phyloP scores from a whole-genome alignment of 2,888 invertebrate species.

The Acanthococcus lagerstroemiae region DNA sequence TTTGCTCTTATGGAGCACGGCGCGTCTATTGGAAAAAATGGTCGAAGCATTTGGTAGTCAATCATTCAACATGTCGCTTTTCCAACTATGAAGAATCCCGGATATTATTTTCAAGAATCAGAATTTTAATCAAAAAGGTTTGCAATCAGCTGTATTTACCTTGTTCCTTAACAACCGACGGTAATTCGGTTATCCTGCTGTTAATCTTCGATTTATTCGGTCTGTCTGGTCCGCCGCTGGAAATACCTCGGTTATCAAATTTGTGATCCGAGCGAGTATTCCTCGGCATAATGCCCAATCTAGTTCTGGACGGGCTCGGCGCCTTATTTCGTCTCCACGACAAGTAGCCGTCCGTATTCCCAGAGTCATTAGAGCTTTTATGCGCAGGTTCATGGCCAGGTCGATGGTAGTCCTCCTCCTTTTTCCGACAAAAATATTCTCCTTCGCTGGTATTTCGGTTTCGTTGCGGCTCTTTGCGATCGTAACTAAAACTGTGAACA shows the following conservation, averaged over 20 bases:
- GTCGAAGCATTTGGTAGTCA: no score
- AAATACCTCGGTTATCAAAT: conserved; percentile 3
- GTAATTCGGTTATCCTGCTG: conserved; percentile 18
- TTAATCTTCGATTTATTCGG: conserved; percentile 19
- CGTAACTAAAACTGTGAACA: conserved; percentile 12
- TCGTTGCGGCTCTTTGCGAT: conserved; percentile 4
- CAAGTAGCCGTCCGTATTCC: conserved; percentile 11
- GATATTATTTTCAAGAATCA: no score
- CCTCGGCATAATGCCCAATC: conserved; percentile 16
- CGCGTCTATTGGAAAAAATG: no score
- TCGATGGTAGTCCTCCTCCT: not conserved
- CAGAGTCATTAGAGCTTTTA: not conserved
- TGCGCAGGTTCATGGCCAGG: not conserved
- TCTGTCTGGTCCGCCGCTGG: conserved; percentile 7
- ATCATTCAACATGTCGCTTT: no score
- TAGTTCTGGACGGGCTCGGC: conserved; percentile 11
- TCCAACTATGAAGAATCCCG: no score
- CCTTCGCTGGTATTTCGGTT: conserved; percentile 14
- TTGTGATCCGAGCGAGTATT: conserved; percentile 12
- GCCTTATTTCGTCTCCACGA: conserved; percentile 20
- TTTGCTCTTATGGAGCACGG: no score
- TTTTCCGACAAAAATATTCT: conserved; percentile 8
- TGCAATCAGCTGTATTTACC: conserved; percentile 1
- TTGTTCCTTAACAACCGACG: conserved; percentile 9
- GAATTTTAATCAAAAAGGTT: no score